Evolutionary conservation across 2,888 invertebrate species (phyloP).

Genomic region (Zonitis immaculata): DNA sequence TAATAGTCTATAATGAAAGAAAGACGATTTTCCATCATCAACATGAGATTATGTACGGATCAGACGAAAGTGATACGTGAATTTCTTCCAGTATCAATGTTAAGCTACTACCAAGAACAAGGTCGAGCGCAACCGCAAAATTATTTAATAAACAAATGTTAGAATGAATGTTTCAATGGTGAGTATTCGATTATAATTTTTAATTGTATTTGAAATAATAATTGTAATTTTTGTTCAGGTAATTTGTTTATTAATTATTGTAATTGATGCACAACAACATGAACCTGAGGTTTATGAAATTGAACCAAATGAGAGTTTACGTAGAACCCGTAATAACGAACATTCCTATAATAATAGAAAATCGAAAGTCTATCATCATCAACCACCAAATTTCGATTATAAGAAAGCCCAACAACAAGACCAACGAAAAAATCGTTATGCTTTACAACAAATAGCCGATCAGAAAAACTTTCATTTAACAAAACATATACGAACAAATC

Average conservation of each 20-base stretch:
- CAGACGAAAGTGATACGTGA: conserved; percentile 41
- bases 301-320: conserved; percentile 18
- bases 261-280: conserved; percentile 3
- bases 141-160: no score
- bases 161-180: no score
- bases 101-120: conserved; percentile 32
- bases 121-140: no score
- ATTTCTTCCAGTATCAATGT: conserved; percentile 44
- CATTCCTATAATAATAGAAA: no score
- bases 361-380: no score
- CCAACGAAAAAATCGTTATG: conserved; percentile 35
- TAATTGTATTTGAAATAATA: no score
- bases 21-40: conserved; percentile 17
- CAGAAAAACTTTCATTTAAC: no score
- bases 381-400: conserved; percentile 34
- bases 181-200: no score
- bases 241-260: not conserved
- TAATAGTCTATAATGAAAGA: conserved; percentile 15
- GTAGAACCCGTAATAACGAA: no score
- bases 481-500: no score
- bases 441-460: conserved; percentile 40
- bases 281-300: conserved; percentile 33
- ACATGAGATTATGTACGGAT: conserved; percentile 14
- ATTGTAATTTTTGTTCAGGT: no score
- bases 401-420: conserved; percentile 37